These are phyloP conservation scores for Theretra japonica DNA, from an alignment of 2,888 invertebrate species.

Conservation along the genomic window DNA sequence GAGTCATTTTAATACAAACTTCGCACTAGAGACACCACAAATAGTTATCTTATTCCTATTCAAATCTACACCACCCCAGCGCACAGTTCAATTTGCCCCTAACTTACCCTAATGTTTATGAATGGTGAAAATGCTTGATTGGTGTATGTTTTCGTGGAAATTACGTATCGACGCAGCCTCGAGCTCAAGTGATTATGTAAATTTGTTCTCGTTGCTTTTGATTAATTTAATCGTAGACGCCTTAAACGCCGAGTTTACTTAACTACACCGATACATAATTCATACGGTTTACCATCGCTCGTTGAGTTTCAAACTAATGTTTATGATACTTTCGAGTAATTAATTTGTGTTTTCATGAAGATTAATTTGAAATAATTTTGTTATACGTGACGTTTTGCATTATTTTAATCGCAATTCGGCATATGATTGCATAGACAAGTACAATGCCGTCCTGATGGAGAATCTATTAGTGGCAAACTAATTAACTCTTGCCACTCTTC, in stretches of 20 bases:
- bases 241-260: constrained; percentile 8
- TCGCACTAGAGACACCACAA: too few relatives aligned
- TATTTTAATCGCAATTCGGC: too few relatives aligned
- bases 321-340: neutral
- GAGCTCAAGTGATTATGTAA: constrained; percentile 25
- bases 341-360: neutral
- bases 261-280: constrained; percentile 15
- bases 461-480: too few relatives aligned
- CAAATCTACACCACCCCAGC: too few relatives aligned
- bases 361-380: neutral
- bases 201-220: constrained; percentile 24
- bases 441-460: too few relatives aligned
- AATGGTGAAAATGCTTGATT: neutral
- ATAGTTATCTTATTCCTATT: too few relatives aligned
- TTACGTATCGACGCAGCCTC: neutral
- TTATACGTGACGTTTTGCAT: too few relatives aligned
- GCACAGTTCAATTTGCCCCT: neutral
- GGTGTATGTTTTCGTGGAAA: constrained; percentile 1
- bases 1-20: too few relatives aligned
- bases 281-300: constrained; percentile 15
- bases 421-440: too few relatives aligned
- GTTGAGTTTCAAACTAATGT: neutral
- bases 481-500: too few relatives aligned
- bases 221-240: constrained; percentile 27
- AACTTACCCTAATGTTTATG: neutral